Conservation (phyloP, 2,797 vertebrate species). For the Dromococcyx pavoninus region DNA sequence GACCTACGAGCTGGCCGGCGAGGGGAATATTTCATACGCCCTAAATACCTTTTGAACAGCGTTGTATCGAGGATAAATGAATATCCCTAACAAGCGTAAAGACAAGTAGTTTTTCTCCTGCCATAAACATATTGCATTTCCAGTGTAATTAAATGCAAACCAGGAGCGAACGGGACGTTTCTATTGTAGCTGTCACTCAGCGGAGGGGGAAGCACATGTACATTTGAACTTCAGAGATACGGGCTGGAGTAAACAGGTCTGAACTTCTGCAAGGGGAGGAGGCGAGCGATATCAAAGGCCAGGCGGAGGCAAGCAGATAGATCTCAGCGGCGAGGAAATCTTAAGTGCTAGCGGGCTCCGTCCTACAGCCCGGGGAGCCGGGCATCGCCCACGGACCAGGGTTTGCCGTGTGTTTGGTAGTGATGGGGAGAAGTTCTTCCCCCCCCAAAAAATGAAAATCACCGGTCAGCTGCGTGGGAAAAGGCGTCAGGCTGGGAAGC, state of each 20-base stretch:
- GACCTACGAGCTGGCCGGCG: not conserved
- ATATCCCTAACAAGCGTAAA: conserved; percentile 52
- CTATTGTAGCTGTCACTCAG: conserved; percentile 75
- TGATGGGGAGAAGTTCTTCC: not conserved
- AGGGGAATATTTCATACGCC: not conserved
- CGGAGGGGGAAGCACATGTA: conserved; percentile 56
- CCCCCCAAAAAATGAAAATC: not conserved
- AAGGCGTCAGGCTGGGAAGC: not conserved
- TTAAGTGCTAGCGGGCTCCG: not conserved
- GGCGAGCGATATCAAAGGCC: conserved; percentile 30
- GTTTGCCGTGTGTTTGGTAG: not conserved
- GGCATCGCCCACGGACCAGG: not conserved
- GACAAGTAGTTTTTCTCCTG: conserved; percentile 64
- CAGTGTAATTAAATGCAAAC: conserved; percentile 75
- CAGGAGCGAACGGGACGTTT: conserved; percentile 69
- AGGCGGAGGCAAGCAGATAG: not conserved
- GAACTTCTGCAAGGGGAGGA: conserved; percentile 59
- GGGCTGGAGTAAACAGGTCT: conserved; percentile 67
- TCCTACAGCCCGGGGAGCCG: not conserved
- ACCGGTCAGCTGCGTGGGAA: not conserved
- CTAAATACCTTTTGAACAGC: conserved; percentile 51
- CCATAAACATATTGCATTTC: conserved; percentile 69
- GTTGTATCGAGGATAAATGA: conserved; percentile 37
- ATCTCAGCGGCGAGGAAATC: not conserved
- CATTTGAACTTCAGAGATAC: conserved; percentile 75